A percentile compares a stretch with the other conserved stretches of the same genome.
phyloP scores from a whole-genome alignment of 2,888 invertebrate genomes.

The Charanyca ferruginea region DNA sequence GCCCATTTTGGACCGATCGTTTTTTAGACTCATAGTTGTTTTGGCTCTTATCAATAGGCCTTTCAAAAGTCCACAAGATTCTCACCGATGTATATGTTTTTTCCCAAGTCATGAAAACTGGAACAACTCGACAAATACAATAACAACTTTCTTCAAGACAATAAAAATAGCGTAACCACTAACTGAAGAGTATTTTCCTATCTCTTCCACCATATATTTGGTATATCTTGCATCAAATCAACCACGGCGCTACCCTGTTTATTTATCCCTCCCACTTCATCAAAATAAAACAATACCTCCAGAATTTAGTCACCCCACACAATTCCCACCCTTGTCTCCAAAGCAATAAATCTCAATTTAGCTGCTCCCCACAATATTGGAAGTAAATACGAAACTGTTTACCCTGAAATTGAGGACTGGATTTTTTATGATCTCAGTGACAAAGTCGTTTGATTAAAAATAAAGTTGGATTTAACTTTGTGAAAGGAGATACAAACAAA shows the following conservation, averaged over 20 bases:
- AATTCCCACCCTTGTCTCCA: slow-evolving; percentile 42
- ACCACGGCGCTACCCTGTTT: slow-evolving; percentile 67
- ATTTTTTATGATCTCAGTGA: slow-evolving; percentile 61
- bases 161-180: slow-evolving; percentile 43
- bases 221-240: slow-evolving; percentile 76
- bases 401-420: slow-evolving; percentile 55
- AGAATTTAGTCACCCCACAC: slow-evolving; percentile 30
- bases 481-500: slow-evolving; percentile 35
- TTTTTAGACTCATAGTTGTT: background rate
- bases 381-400: slow-evolving; percentile 65
- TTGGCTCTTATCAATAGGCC: background rate
- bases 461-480: slow-evolving; percentile 55
- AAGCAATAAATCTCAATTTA: slow-evolving; percentile 45
- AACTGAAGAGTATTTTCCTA: slow-evolving; percentile 56
- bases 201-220: slow-evolving; percentile 73
- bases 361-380: slow-evolving; percentile 17
- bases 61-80: background rate
- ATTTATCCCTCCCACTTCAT: slow-evolving; percentile 71
- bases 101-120: slow-evolving; percentile 21
- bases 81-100: background rate
- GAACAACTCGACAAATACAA: background rate
- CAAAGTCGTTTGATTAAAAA: slow-evolving; percentile 65
- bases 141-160: slow-evolving; percentile 18
- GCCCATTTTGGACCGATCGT: too few relatives aligned
- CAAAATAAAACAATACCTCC: slow-evolving; percentile 71